Evolutionary conservation across 2,888 invertebrate species (phyloP), one percentile per base, ranked within the genome.

Genomic region (Acleris emargana): DNA sequence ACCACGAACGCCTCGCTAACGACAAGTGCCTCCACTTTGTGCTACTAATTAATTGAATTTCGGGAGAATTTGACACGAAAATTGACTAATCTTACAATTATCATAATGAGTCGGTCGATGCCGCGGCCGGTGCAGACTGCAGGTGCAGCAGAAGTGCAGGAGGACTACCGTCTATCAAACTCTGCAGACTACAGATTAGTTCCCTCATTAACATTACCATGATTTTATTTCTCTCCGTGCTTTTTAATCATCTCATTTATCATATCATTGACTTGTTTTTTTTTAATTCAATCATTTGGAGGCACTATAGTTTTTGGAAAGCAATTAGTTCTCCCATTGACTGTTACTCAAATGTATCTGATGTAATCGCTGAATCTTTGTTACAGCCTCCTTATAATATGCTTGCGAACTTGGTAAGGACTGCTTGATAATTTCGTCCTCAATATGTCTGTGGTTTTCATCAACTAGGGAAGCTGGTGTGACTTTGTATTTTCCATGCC

Each of bases 11-110:
- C 66, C 71, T 71, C 75, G 79, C 79, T 84, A 79, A 80, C 38
- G 38, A 38, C 78, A 82, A 82, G 74, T 75, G 69, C 76, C 72
- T 73, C 72, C 71, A 78, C 80, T 81, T 79, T 80, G 82, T 83
- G 81, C 81, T 77, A 90, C 90, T 87, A 88, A 90, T 85, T 91
- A 91, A 91, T 91, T 91, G 91, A 91, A 89, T 91, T 91, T 91
- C 90, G 91, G 91, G 91, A 91, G 91, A 92, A 91, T 91, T 91
- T 91, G 88, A 91, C 89, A 87, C 88, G 86, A 90, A 88, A 91
- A 91, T 91, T 90, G 88, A 91, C 91, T 88, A 87, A 86, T 83
- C 84, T 88, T 90, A 90, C 88, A 74, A 80, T 81, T 84, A 84
- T 72, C 76, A 67, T 75, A 45, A 76, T 70, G 68, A 67, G 73